Evolutionary conservation across 2,797 vertebrate genomes (phyloP), one percentile per base, ranked within the genome.

Genomic region (Poeciliopsis presidionis): DNA sequence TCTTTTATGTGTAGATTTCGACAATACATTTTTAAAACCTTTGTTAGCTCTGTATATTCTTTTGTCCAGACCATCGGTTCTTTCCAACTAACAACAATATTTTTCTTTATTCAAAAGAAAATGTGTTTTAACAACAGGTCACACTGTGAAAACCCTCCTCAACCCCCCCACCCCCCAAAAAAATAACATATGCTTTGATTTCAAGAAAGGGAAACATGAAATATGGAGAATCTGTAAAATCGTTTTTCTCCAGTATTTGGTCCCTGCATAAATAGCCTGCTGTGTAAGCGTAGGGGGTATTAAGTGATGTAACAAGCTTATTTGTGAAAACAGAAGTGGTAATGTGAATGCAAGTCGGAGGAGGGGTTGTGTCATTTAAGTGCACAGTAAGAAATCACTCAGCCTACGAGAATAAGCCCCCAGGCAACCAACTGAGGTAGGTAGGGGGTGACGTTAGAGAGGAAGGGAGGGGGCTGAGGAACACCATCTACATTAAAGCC

Each of bases 351-450:
- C 43, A 84, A 76, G 74, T 71, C 49, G 0, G 80, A 55, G 81
- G 77, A 82, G 73, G 65, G 76, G 76, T 69, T 77, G 71, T 33
- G 83, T 75, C 82, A 73, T 90, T 92, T 81, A 88, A 92, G 89
- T 85, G 79, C 90, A 90, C 87, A 89, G 90, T 87, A 76, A 90
- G 89, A 91, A 92, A 90, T 92, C 87, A 88, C 88, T 92, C 84
- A 87, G 78, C 81, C 81, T 78, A 73, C 46, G 41, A 78, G 81
- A 69, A 84, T 82, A 87, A 85, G 73, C 85, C 87, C 90, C 86
- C 76, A 83, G 90, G 86, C 78, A 25, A 78, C 80, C 86, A 59
- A 75, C 87, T 87, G 76, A 82, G 83, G 83, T 81, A 82, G 88
- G 78, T 74, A 80, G 82, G 65, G 22, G 36, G 63, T 18, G 46